These are phyloP conservation scores for Eudyptes chrysolophus DNA, from an alignment of 2,113 vertebrate genomes.

Conservation along the genomic window DNA sequence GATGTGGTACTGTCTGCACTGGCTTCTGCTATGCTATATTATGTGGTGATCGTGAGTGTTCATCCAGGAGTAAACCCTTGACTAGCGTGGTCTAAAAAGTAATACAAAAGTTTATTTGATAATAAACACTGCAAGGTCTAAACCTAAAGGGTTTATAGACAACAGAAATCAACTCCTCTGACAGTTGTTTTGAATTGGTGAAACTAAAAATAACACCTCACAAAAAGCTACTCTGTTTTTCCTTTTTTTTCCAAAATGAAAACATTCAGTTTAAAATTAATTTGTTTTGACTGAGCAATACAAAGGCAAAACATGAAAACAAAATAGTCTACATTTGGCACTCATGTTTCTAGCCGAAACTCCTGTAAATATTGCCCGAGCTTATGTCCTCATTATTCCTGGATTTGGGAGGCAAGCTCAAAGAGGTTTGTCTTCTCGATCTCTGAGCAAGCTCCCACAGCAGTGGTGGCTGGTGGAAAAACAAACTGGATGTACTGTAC, in stretches of 20 bases:
- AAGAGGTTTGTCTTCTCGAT: neutral
- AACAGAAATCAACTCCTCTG: neutral
- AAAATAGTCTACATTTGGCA: neutral
- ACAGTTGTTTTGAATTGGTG: rapidly evolving
- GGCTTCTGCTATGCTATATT: neutral
- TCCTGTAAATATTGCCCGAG: neutral
- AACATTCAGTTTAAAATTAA: constrained; percentile 28
- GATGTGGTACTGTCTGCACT: neutral
- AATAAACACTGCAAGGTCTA: neutral
- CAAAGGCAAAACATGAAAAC: neutral
- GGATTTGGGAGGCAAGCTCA: neutral
- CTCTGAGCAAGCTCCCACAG: neutral
- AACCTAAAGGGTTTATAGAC: neutral
- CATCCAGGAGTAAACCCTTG: neutral
- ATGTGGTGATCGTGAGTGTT: neutral
- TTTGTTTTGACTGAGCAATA: constrained; percentile 13
- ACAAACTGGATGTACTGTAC: neutral
- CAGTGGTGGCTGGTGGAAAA: constrained; percentile 18
- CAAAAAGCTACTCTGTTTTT: neutral
- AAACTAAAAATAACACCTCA: neutral
- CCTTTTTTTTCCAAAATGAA: neutral
- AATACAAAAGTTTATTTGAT: neutral
- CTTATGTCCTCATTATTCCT: neutral
- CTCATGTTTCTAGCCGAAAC: neutral
- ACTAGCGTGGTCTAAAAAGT: neutral